Evolutionary conservation across 2,113 vertebrate species (phyloP).

Genomic region (Tragelaphus strepsiceros): DNA sequence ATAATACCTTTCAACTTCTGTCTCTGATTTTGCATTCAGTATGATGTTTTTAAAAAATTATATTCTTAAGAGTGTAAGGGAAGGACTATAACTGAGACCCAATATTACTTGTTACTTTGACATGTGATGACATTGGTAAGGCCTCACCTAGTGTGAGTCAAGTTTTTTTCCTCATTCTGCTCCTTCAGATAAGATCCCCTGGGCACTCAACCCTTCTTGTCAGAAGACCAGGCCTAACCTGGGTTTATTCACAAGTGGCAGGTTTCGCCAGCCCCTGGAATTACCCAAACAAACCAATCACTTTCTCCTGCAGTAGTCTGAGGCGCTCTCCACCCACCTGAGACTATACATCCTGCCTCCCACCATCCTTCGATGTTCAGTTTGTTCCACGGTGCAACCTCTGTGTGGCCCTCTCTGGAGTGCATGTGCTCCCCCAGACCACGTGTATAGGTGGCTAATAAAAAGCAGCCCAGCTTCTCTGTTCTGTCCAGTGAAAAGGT

Average conservation of each 20-base stretch:
- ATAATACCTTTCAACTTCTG: background rate
- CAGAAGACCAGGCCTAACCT: background rate
- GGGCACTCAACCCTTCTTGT: too few relatives aligned
- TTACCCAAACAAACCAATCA: background rate
- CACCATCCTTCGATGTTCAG: fast-evolving
- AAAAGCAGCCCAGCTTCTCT: too few relatives aligned
- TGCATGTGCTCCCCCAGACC: background rate
- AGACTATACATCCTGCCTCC: background rate
- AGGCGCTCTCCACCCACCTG: background rate
- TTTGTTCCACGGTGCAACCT: background rate
- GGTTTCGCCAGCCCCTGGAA: background rate
- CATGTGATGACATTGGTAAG: background rate
- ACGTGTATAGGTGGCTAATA: fast-evolving
- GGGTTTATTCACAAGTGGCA: background rate
- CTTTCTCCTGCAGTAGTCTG: background rate
- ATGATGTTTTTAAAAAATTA: background rate
- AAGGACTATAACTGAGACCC: background rate
- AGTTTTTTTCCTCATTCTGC: background rate
- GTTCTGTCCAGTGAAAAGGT: background rate
- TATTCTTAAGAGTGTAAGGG: background rate
- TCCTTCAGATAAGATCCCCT: background rate
- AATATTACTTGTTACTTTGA: background rate
- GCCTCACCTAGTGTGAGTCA: background rate
- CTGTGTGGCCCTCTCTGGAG: background rate
- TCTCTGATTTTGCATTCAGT: background rate